Evolutionary conservation across 2,797 vertebrate species (phyloP), one percentile per base, ranked within the genome.

Genomic region (Manis javanica): DNA sequence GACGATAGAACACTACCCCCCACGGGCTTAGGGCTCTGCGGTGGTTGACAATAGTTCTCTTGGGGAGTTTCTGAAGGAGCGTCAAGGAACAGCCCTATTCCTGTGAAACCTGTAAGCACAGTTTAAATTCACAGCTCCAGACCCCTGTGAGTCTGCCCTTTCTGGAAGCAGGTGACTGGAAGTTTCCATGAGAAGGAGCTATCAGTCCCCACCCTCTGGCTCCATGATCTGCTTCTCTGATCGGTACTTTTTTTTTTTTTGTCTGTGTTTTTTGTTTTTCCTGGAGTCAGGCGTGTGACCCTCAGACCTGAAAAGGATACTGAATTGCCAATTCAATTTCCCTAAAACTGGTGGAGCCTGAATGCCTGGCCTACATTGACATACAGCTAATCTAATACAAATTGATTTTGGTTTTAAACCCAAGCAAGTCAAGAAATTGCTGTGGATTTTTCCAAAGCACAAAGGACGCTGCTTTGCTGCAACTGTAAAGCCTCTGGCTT

Each of bases 291-390:
- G 59, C 34, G 51, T 4, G 0, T 92, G 95, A 98, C 97, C 96
- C 97, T 78, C 24, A 71, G 91, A 87, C 96, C 96, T 19, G 0
- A 96, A 97, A 96, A 96, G 97, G 96, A 97, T 97, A 97, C 96
- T 71, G 15, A 57, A 68, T 97, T 96, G 95, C 78, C 96, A 59
- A 91, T 98, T 98, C 96, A 97, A 98, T 98, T 98, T 98, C 97
- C 97, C 98, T 98, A 97, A 98, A 98, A 96, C 91, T 91, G 91
- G 90, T 97, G 96, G 90, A 93, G 97, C 92, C 98, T 98, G 98
- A 98, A 97, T 95, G 7, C 82, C 94, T 87, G 94, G 97, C 87
- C 96, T 96, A 63, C 94, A 97, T 7, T 96, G 97, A 96, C 97
- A 93, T 87, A 94, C 90, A 97, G 90, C 96, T 98, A 93, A 98